A percentile compares a stretch with the other conserved stretches of the same genome.
Conservation (phyloP, 1,140 invertebrate species). For the Drosophila punjabiensis region DNA sequence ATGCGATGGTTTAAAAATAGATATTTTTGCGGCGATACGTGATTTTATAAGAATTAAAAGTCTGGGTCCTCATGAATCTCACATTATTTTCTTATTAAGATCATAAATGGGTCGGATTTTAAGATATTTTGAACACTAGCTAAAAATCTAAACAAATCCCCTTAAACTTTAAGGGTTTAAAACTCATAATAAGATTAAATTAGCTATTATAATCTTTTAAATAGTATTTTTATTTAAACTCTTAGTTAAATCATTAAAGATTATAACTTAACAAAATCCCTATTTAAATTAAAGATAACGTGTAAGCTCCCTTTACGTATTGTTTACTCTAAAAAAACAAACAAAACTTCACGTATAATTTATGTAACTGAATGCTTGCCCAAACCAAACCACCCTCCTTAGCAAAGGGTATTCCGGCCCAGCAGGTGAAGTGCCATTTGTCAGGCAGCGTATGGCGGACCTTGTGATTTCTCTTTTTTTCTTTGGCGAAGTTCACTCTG, state of each 20-base stretch:
- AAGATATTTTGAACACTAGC: background rate
- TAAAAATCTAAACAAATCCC: background rate
- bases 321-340: background rate
- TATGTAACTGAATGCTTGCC: background rate
- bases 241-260: too few species aligned
- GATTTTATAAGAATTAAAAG: background rate
- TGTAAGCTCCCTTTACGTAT: background rate
- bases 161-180: background rate
- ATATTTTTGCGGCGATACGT: background rate
- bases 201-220: background rate
- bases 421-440: constrained; percentile 34
- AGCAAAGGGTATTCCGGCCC: background rate
- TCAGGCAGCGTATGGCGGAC: constrained; percentile 3
- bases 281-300: background rate
- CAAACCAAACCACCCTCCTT: background rate
- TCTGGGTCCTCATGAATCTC: constrained; percentile 1
- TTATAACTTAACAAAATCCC: too few species aligned
- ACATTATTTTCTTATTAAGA: background rate
- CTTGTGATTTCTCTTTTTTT: constrained; percentile 13
- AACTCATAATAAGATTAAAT: background rate
- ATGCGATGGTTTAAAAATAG: constrained; percentile 15
- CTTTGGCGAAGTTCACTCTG: constrained; percentile 24
- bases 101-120: background rate
- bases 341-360: background rate
- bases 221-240: background rate